phyloP scores from a whole-genome alignment of 2,797 vertebrate species.

The Strix occidentalis region DNA sequence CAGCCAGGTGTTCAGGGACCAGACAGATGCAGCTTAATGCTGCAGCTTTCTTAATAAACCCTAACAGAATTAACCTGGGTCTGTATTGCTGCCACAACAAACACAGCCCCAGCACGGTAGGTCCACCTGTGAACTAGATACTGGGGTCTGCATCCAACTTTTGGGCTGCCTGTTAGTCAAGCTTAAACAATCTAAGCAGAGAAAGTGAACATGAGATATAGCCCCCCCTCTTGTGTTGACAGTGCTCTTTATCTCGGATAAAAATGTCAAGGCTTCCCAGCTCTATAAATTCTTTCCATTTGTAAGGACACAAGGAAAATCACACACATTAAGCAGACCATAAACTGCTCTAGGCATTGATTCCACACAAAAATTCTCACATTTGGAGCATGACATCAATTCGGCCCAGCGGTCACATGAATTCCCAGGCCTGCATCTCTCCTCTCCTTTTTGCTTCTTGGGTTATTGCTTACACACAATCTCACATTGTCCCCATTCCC shows the following conservation, averaged over 20 bases:
- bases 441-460: background rate
- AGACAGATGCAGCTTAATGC: background rate
- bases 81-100: background rate
- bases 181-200: background rate
- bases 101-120: background rate
- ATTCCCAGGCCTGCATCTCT: background rate
- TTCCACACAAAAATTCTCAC: background rate
- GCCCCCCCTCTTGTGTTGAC: background rate
- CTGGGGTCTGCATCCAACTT: background rate
- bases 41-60: background rate
- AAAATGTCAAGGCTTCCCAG: background rate
- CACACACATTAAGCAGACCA: background rate
- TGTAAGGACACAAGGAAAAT: background rate
- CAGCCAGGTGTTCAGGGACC: background rate
- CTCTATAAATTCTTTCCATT: background rate
- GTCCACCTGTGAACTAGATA: background rate
- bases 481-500: background rate
- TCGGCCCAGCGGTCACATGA: background rate
- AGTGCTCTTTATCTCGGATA: background rate
- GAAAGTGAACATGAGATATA: background rate
- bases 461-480: background rate
- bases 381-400: background rate
- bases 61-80: background rate
- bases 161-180: background rate
- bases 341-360: background rate